Percentiles rank a stretch among this genome's conserved stretches.
Evolutionary conservation across 2,888 invertebrate genomes (phyloP).

Genomic region (Drosophila dives): DNA sequence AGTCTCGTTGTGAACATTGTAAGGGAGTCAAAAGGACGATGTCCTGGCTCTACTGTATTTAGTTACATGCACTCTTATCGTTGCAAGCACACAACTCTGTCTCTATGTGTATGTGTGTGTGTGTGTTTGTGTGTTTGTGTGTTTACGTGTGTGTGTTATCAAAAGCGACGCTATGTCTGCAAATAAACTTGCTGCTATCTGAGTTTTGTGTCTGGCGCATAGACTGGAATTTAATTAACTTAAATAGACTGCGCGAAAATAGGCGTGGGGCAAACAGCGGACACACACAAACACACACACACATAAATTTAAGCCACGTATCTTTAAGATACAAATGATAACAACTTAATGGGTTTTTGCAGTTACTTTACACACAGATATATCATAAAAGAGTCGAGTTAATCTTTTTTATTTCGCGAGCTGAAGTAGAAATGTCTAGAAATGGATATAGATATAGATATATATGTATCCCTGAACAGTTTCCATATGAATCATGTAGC

Average conservation of each 20-base stretch:
- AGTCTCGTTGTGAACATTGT: conserved; percentile 60
- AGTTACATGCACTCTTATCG: conserved; percentile 67
- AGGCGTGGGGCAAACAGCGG: conserved; percentile 29
- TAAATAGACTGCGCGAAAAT: conserved; percentile 67
- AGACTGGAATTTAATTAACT: conserved; percentile 79
- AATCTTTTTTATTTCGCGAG: not conserved
- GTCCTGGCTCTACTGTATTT: conserved; percentile 9
- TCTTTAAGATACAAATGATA: conserved; percentile 41
- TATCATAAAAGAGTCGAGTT: not conserved
- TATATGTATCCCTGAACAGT: not conserved
- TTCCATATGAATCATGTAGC: not conserved
- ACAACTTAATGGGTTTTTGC: conserved; percentile 21
- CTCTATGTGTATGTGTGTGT: conserved; percentile 4
- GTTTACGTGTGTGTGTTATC: conserved; percentile 52
- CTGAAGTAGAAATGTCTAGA: not conserved
- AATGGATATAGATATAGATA: not conserved
- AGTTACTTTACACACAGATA: conserved; percentile 17
- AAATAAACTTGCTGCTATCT: conserved; percentile 73
- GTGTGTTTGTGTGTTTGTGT: conserved; percentile 18
- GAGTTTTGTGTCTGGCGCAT: conserved; percentile 56
- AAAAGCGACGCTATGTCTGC: conserved; percentile 62
- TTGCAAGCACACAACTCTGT: conserved; percentile 48
- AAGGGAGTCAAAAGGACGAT: conserved; percentile 38
- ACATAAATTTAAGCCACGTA: conserved; percentile 30
- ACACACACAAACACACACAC: not conserved